Evolutionary conservation across 2,888 invertebrate species (phyloP).

Genomic region (Pardosa pseudoannulata): DNA sequence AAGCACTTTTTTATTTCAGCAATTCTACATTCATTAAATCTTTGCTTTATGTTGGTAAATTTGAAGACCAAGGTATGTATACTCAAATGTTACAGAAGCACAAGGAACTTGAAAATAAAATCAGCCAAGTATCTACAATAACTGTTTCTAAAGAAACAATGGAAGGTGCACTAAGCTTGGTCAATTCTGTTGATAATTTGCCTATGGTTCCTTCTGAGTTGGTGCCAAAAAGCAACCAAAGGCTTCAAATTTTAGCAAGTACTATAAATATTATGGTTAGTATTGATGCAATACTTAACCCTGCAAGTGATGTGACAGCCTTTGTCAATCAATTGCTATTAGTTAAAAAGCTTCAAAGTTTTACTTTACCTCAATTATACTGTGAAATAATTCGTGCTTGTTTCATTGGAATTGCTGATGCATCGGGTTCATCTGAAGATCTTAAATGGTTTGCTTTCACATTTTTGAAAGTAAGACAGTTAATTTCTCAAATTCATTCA

Average conservation of each 20-base stretch:
- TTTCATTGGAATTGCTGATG: slow-evolving; percentile 91
- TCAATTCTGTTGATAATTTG: slow-evolving; percentile 72
- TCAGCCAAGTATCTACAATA: slow-evolving; percentile 72
- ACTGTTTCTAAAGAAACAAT: slow-evolving; percentile 73
- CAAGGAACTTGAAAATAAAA: slow-evolving; percentile 82
- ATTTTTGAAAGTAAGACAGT: slow-evolving; percentile 86
- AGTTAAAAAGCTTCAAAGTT: slow-evolving; percentile 86
- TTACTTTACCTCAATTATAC: slow-evolving; percentile 87
- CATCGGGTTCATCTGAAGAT: slow-evolving; percentile 85
- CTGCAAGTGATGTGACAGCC: slow-evolving; percentile 88
- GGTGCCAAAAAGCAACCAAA: slow-evolving; percentile 74
- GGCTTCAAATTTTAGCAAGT: slow-evolving; percentile 68
- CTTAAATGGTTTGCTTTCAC: slow-evolving; percentile 96
- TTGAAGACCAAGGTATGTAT: slow-evolving; percentile 81
- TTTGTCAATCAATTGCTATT: slow-evolving; percentile 89
- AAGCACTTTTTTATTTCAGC: slow-evolving; percentile 76
- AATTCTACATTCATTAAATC: slow-evolving; percentile 77
- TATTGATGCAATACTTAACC: slow-evolving; percentile 89
- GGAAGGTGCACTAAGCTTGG: slow-evolving; percentile 73
- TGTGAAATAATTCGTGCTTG: slow-evolving; percentile 93
- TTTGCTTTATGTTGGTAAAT: slow-evolving; percentile 77
- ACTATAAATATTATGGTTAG: slow-evolving; percentile 81
- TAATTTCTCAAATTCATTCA: slow-evolving; percentile 73
- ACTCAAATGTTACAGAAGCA: slow-evolving; percentile 86
- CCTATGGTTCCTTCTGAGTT: slow-evolving; percentile 41